Evolutionary conservation across 2,888 invertebrate species (phyloP), one percentile per base, ranked within the genome.

Genomic region (Anorthoa munda): DNA sequence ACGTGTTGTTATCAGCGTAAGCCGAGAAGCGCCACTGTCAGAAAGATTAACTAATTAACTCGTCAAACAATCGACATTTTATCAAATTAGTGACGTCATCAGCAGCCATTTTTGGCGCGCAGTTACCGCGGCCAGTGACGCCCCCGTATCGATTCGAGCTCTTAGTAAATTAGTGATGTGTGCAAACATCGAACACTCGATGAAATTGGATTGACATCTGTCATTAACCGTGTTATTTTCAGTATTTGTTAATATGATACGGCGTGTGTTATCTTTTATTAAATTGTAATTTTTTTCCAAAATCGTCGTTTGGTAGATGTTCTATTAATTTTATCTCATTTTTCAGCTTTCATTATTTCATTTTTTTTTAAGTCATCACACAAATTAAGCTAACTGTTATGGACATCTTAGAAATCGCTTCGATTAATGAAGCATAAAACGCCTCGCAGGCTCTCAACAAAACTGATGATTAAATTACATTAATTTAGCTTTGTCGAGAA

Each of bases 121-220:
- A 74, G 59, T 79, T 82, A 85, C 61, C 67, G 75, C 71, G 77
- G 72, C 84, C 72, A 83, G 81, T 83, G 86, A 86, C 80, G 81
- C 82, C 76, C 77, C 68, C 67, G 76, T 87, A 90, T 91, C 90
- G 88, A 90, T 90, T 87, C 70, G 76, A 77, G 88, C 92, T 92
- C 89, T 93, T 92, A 93, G 91, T 87, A 88, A 92, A 94, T 93
- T 94, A 93, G 91, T 91, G 90, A 90, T 88, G 93, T 86, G 81
- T 84, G 85, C 84, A 89, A 88, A 91, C 87, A 87, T 79, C 89
- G 89, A 89, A 77, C 90, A 92, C 90, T 92, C 88, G 90, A 90
- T 91, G 83, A 82, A 90, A 93, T 92, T 92, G 84, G 85, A 92
- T 92, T 90, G 92, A 89, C 90, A 88, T 81, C 87, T 92, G 86